Evolutionary conservation across 2,888 invertebrate species (phyloP).

Genomic region (Panzeria rudis): DNA sequence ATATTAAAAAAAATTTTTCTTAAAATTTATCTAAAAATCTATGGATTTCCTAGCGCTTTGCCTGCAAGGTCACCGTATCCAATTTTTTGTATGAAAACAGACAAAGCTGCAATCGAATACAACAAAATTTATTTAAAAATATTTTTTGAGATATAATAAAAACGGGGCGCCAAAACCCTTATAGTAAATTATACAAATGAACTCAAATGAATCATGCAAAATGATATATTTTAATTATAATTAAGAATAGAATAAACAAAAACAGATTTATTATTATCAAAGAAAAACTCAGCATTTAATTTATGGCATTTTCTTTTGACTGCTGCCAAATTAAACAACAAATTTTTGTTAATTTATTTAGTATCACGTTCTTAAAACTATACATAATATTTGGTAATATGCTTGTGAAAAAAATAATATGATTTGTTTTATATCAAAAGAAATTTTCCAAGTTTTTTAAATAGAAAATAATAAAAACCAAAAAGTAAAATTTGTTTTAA

Average conservation of each 20-base stretch:
- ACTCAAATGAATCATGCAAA: conserved; percentile 54
- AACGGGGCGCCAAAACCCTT: neutral
- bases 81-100: too few relatives aligned
- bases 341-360: conserved; percentile 13
- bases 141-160: neutral
- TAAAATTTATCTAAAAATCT: too few relatives aligned
- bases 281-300: conserved; percentile 35
- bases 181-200: conserved; percentile 7
- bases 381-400: neutral
- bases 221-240: conserved; percentile 37
- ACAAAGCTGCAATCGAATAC: neutral
- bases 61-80: too few relatives aligned
- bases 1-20: too few relatives aligned
- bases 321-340: conserved; percentile 25
- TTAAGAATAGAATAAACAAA: conserved; percentile 44
- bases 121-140: neutral
- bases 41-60: too few relatives aligned
- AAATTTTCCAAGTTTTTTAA: neutral
- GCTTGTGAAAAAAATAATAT: neutral
- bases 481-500: conserved; percentile 18
- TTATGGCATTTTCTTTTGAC: conserved; percentile 41
- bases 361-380: conserved; percentile 13
- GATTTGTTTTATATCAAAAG: neutral
- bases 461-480: neutral
- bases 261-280: conserved; percentile 46